phyloP scores from a whole-genome alignment of 2,113 vertebrate genomes.

The Podocnemis expansa region DNA sequence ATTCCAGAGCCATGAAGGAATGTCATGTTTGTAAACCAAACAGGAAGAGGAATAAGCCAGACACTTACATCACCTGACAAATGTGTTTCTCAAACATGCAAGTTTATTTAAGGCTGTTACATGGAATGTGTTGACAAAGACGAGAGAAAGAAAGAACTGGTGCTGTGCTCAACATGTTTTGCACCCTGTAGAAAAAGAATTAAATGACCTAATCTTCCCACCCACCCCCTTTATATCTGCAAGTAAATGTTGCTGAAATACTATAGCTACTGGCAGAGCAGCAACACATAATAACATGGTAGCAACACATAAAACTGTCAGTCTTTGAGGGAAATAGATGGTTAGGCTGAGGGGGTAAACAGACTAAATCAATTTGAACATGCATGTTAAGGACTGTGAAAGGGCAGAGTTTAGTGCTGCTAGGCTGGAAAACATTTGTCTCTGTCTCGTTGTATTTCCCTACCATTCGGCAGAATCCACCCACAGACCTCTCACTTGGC shows the following conservation, averaged over 20 bases:
- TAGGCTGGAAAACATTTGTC: conserved; percentile 84
- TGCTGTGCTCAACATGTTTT: conserved; percentile 74
- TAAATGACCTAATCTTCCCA: conserved; percentile 43
- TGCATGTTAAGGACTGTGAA: conserved; percentile 80
- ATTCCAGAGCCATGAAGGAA: conserved; percentile 67
- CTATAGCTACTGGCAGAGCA: conserved; percentile 83
- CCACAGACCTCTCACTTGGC: conserved; percentile 84
- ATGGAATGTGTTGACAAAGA: conserved; percentile 56
- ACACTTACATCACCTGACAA: conserved; percentile 78
- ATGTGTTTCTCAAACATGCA: conserved; percentile 66
- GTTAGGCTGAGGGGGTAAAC: conserved; percentile 80
- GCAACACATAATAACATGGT: conserved; percentile 88
- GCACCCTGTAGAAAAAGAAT: conserved; percentile 79
- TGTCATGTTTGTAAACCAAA: conserved; percentile 69
- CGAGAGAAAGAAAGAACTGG: conserved; percentile 70
- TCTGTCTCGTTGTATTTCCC: conserved; percentile 87
- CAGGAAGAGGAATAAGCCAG: conserved; percentile 72
- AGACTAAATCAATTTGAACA: conserved; percentile 89
- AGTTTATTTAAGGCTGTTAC: conserved; percentile 70
- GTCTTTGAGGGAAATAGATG: conserved; percentile 82
- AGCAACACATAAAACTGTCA: conserved; percentile 91
- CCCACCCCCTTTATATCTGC: conserved; percentile 77
- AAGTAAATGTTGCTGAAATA: conserved; percentile 84
- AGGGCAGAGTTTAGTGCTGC: conserved; percentile 78
- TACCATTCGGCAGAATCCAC: conserved; percentile 76